These are phyloP conservation scores for Napeogenes inachia DNA, from an alignment of 2,888 invertebrate genomes.

Conservation along the genomic window DNA sequence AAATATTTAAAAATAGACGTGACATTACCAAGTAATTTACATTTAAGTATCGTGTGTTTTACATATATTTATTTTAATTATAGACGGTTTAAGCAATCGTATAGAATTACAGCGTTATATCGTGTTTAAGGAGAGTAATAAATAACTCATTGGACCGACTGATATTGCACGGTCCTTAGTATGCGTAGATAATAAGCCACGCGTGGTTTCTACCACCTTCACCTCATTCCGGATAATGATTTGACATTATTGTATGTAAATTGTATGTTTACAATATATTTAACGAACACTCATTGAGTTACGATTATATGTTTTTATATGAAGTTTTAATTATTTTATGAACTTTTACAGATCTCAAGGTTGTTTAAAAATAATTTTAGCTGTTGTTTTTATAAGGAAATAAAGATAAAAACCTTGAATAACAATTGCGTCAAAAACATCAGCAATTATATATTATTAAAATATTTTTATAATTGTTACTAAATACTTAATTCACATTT, in stretches of 20 bases:
- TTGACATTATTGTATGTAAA: conserved; percentile 22
- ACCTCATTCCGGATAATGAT: conserved; percentile 29
- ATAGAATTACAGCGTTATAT: too few species aligned
- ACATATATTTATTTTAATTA: too few species aligned
- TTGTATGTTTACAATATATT: not conserved
- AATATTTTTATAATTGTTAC: too few species aligned
- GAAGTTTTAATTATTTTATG: conserved; percentile 4
- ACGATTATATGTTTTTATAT: not conserved
- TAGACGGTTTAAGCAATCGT: too few species aligned
- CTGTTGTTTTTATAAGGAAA: not conserved
- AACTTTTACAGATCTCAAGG: not conserved
- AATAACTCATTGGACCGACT: too few species aligned
- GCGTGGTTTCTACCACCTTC: conserved; percentile 27
- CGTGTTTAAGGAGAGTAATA: too few species aligned
- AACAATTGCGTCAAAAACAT: not conserved
- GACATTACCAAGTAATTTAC: too few species aligned
- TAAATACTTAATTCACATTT: too few species aligned
- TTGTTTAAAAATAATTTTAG: not conserved
- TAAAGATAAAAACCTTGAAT: not conserved
- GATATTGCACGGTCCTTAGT: too few species aligned
- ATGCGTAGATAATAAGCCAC: conserved; percentile 9
- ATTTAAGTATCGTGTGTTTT: too few species aligned
- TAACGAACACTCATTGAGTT: not conserved
- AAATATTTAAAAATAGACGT: too few species aligned
- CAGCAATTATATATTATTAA: too few species aligned